Evolutionary conservation across 2,888 invertebrate species (phyloP), one percentile per base, ranked within the genome.

Genomic region (Chrysolina americana): DNA sequence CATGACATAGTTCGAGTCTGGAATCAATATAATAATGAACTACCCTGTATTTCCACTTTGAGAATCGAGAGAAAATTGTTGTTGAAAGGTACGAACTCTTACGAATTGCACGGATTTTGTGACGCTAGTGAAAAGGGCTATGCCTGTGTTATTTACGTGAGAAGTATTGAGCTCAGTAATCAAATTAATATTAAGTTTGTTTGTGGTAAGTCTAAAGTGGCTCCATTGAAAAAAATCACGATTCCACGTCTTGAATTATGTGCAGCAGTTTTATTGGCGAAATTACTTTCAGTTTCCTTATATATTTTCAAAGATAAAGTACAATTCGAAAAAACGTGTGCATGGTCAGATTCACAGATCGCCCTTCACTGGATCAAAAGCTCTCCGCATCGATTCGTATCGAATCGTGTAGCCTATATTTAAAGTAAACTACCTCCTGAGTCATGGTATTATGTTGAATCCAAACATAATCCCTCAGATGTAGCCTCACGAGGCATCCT

Each of bases 231-330:
- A 28, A 47, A 44, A 15, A 50, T 73, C 1, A 65, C 19, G 8
- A 69, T 73, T n/a, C 73, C 65, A n/a, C 50, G 69, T 15, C 21
- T 70, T 5, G 66, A 74, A n/a, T n/a, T n/a, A n/a, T n/a, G n/a
- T n/a, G n/a, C n/a, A n/a, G n/a, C n/a, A n/a, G n/a, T n/a, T n/a
- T n/a, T n/a, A n/a, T n/a, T n/a, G n/a, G n/a, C n/a, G n/a, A n/a
- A n/a, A n/a, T n/a, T n/a, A n/a, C n/a, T n/a, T n/a, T n/a, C n/a
- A n/a, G n/a, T n/a, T n/a, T n/a, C n/a, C n/a, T n/a, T n/a, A n/a
- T n/a, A n/a, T n/a, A n/a, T n/a, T n/a, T n/a, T n/a, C n/a, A n/a
- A n/a, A 28, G 5, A 5, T 28, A 28, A 28, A 28, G 28, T 28
- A 28, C 28, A 28, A 28, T 28, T 28, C 28, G 28, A 28, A 28